Evolutionary conservation across 1,140 invertebrate genomes (phyloP).

Genomic region (Achroia grisella): DNA sequence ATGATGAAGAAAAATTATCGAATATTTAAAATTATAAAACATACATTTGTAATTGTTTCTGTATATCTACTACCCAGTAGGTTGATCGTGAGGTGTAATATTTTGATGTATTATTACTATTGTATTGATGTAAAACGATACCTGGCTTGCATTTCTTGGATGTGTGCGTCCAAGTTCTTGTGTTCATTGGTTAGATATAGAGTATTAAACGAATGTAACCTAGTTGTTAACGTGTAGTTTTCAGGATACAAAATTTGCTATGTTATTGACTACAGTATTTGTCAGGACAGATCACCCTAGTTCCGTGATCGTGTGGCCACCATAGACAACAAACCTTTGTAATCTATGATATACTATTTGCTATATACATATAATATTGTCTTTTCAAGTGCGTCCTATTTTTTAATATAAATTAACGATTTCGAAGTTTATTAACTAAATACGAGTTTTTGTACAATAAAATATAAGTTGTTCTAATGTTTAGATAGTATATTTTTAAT

Average conservation of each 20-base stretch:
- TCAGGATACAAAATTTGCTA: not conserved
- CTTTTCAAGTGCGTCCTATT: conserved; percentile 38
- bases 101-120: conserved; percentile 7
- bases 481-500: conserved; percentile 31
- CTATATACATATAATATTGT: conserved; percentile 13
- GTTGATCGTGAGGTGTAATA: conserved; percentile 27
- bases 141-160: conserved; percentile 30
- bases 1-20: no score
- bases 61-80: conserved; percentile 9
- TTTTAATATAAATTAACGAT: conserved; percentile 30
- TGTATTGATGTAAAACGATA: conserved; percentile 6
- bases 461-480: conserved; percentile 27
- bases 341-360: conserved; percentile 17
- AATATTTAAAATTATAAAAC: no score
- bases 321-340: conserved; percentile 21
- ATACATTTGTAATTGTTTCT: no score
- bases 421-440: conserved; percentile 21
- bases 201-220: conserved; percentile 14
- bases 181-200: conserved; percentile 57
- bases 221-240: not conserved
- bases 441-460: conserved; percentile 26
- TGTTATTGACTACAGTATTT: not conserved
- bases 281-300: not conserved
- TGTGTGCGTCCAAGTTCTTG: conserved; percentile 45
- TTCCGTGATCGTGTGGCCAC: conserved; percentile 14